A percentile compares a stretch with the other conserved stretches of the same genome.
Evolutionary conservation across 1,140 invertebrate genomes (phyloP).

Genomic region (Lycorma delicatula): DNA sequence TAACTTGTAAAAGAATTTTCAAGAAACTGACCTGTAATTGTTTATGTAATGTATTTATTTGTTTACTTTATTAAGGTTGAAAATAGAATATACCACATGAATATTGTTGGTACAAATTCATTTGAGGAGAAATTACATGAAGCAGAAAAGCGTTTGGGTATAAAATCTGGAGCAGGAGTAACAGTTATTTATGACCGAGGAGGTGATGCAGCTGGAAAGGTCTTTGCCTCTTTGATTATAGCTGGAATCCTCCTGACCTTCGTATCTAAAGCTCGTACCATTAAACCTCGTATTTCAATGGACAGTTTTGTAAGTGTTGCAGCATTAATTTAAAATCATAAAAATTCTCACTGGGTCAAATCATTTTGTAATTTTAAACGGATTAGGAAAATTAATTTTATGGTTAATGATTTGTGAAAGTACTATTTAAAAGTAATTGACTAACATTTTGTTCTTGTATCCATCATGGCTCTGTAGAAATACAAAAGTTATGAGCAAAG

Average conservation of each 20-base stretch:
- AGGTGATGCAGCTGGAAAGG: conserved; percentile 49
- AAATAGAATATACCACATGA: conserved; percentile 66
- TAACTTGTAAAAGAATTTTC: too few species aligned
- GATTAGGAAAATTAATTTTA: too few species aligned
- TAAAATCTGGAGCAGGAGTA: conserved; percentile 56
- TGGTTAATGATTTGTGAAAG: too few species aligned
- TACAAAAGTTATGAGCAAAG: too few species aligned
- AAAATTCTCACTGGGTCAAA: too few species aligned
- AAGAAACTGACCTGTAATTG: too few species aligned
- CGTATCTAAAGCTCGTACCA: conserved; percentile 20
- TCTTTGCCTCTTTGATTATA: conserved; percentile 52
- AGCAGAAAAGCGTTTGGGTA: conserved; percentile 69
- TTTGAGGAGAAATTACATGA: conserved; percentile 83
- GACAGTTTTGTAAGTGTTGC: conserved; percentile 72
- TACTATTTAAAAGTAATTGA: too few species aligned
- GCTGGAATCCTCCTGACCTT: conserved; percentile 25
- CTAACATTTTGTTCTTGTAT: too few species aligned
- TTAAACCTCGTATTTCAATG: conserved; percentile 38
- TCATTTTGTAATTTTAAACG: too few species aligned
- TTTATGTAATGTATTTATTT: conserved; percentile 12
- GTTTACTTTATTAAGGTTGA: conserved; percentile 42
- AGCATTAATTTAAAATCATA: too few species aligned
- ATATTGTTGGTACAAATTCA: conserved; percentile 66
- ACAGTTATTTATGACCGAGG: conserved; percentile 73
- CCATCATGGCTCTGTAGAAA: too few species aligned